These are phyloP conservation scores for Zele albiditarsus DNA, from an alignment of 2,888 invertebrate species.

Conservation along the genomic window DNA sequence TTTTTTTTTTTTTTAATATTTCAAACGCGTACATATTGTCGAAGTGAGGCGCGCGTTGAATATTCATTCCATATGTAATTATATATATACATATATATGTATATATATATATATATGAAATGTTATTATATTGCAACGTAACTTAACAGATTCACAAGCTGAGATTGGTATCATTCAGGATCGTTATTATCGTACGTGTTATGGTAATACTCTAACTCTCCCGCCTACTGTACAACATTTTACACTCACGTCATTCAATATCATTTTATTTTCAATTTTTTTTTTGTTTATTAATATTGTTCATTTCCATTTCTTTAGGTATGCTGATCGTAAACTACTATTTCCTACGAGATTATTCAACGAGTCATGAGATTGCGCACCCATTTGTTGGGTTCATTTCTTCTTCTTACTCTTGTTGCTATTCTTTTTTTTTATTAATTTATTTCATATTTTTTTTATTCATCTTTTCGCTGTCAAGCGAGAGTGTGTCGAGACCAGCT, in stretches of 20 bases:
- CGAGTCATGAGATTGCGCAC: conserved; percentile 72
- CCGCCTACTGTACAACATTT: conserved; percentile 72
- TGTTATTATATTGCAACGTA: conserved; percentile 69
- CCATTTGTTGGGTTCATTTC: conserved; percentile 45
- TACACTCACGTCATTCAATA: conserved; percentile 61
- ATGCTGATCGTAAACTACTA: conserved; percentile 63
- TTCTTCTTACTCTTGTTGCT: conserved; percentile 8
- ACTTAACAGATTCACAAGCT: conserved; percentile 72
- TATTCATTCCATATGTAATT: conserved; percentile 14
- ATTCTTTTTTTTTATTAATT: neutral
- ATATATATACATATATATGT: conserved; percentile 47
- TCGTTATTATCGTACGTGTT: conserved; percentile 57
- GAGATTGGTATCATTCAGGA: conserved; percentile 71
- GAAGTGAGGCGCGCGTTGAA: neutral
- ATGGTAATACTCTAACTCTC: conserved; percentile 68
- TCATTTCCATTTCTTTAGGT: conserved; percentile 56
- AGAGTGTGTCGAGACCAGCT: conserved; percentile 49
- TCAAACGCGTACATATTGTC: neutral
- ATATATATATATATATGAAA: conserved; percentile 61
- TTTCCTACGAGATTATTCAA: conserved; percentile 69
- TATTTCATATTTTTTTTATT: neutral
- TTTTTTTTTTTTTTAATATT: conserved; percentile 25
- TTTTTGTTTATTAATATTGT: conserved; percentile 51
- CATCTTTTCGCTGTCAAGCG: conserved; percentile 22
- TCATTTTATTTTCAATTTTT: conserved; percentile 40